These are phyloP conservation scores for Watsonalla binaria DNA, from an alignment of 2,888 invertebrate genomes.

Conservation along the genomic window DNA sequence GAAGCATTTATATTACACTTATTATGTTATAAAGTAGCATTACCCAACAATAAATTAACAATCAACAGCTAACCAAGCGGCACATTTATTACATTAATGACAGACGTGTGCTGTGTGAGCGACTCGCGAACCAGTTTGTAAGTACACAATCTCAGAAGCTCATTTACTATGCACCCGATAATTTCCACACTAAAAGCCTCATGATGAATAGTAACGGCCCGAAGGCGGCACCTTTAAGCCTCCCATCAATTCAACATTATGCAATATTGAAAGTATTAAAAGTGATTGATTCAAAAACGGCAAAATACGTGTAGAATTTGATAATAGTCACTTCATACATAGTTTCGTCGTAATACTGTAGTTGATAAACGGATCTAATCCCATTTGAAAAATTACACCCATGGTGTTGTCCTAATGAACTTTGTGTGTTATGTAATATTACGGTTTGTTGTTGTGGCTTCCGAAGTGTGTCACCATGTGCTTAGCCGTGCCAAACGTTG, in stretches of 20 bases:
- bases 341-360: neutral
- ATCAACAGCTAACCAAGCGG: neutral
- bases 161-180: slow-evolving; percentile 40
- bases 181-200: slow-evolving; percentile 47
- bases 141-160: slow-evolving; percentile 29
- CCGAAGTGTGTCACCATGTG: neutral
- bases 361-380: neutral
- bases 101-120: slow-evolving; percentile 50
- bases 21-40: no score
- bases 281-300: slow-evolving; percentile 1
- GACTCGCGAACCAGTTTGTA: slow-evolving; percentile 33
- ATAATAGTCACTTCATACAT: no score
- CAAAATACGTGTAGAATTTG: neutral
- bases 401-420: neutral
- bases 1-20: no score
- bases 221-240: slow-evolving; percentile 10
- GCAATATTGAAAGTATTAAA: slow-evolving; percentile 1
- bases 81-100: slow-evolving; percentile 23
- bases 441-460: neutral
- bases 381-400: neutral
- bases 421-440: neutral
- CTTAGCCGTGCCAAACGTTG: neutral
- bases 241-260: slow-evolving; percentile 8
- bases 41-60: no score
- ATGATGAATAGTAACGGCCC: slow-evolving; percentile 40